Base-by-base conservation (phyloP, 2,113 vertebrate species). In the Fukomys damarensis region DNA sequence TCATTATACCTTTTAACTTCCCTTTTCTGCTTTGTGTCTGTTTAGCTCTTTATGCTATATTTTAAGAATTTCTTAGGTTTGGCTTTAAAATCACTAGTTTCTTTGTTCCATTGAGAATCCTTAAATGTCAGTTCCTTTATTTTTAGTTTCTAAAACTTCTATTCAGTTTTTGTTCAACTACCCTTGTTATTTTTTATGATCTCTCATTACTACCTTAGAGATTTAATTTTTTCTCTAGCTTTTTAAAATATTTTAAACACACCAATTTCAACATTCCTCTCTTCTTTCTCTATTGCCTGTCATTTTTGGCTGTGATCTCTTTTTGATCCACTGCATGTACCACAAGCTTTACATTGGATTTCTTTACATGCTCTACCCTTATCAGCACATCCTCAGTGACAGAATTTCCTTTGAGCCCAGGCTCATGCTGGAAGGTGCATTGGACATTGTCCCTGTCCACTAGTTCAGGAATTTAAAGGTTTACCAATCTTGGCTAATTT, bases 1-100 rank as follows among this genome's bases (percentile, higher is more conserved):
- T 13, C 35, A 68, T 63, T 59, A 38, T 70, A 43, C 43, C 43
- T 77, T 89, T 89, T 41, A 24, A 79, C 12, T 79, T 79, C 28
- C 63, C 46, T 70, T 66, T 77, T 81, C 56, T 66, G 35, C 4
- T 94, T 84, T 89, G 2, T 13, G 30, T 65, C 41, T 79, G 5
- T 89, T 90, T 63, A 54, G 14, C 20, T 68, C 30, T 94, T 94
- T 56, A 3, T 76, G 19, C 2, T 68, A 8, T 56, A 54, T 68
- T 76, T 95, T 93, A 66, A 91, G 30, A 59, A 32, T 86, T 90
- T 89, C 11, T 93, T 41, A 82, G 19, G 49, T 49, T 30, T 28
- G 10, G 13, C 52, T 91, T 70, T 19, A 87, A 87, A 93, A 82
- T 76, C 9, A 89, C 35, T n/a, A 77, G 61, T 82, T 82, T 76